Evolutionary conservation across 2,888 invertebrate species (phyloP).

Genomic region (Drosophila antonietae): DNA sequence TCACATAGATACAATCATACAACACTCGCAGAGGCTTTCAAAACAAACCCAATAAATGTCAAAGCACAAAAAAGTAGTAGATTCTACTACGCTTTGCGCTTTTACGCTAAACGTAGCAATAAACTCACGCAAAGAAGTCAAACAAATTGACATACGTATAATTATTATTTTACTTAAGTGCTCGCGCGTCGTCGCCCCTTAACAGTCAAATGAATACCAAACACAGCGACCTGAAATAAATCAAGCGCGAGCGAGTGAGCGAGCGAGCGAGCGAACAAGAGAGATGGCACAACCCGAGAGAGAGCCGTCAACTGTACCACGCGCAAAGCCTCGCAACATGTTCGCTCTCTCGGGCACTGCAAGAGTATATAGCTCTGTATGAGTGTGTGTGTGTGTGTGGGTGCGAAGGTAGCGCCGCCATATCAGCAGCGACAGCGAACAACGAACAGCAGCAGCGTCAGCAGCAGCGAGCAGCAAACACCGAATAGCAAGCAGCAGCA

Average conservation of each 20-base stretch:
- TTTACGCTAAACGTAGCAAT: conserved; percentile 52
- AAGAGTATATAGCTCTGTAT: background rate
- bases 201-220: conserved; percentile 81
- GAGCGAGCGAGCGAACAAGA: conserved; percentile 11
- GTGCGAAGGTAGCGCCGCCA: conserved; percentile 64
- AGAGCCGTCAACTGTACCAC: conserved; percentile 71
- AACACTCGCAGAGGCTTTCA: conserved; percentile 67
- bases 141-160: conserved; percentile 83
- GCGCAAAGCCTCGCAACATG: conserved; percentile 51
- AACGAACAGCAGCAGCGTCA: conserved; percentile 42
- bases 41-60: conserved; percentile 81
- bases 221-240: conserved; percentile 83
- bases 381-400: conserved; percentile 46
- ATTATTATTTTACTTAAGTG: conserved; percentile 82
- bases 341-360: conserved; percentile 26
- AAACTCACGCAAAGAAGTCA: conserved; percentile 79
- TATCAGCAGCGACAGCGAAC: conserved; percentile 27
- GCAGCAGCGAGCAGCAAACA: conserved; percentile 35
- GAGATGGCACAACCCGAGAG: conserved; percentile 44
- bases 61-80: conserved; percentile 63
- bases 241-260: conserved; percentile 58
- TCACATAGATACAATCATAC: conserved; percentile 4
- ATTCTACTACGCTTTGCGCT: conserved; percentile 49
- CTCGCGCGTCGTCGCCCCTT: conserved; percentile 82
- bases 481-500: conserved; percentile 16